Conservation (phyloP, 2,888 invertebrate genomes). For the Emesis furor region DNA sequence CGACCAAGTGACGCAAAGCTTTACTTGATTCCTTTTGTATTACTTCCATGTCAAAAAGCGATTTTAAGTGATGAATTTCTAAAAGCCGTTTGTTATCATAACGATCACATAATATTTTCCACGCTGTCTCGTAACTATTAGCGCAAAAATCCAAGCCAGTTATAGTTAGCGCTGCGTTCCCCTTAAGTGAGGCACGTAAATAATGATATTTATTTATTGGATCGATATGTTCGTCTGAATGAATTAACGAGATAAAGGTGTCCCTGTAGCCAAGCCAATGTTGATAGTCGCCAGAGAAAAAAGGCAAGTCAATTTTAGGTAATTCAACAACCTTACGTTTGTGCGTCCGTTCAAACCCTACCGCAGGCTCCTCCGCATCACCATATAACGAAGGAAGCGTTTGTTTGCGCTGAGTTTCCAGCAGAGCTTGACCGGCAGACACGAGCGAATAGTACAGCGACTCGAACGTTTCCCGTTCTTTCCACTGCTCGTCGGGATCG, state of each 20-base stretch:
- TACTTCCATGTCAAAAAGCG: constrained; percentile 64
- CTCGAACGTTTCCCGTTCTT: constrained; percentile 5
- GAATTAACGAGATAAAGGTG: constrained; percentile 2
- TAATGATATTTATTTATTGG: constrained; percentile 35
- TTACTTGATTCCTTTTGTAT: constrained; percentile 57
- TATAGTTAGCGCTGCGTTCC: constrained; percentile 45
- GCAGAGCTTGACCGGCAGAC: neutral
- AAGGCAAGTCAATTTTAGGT: constrained; percentile 4
- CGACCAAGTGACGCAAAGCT: constrained; percentile 54
- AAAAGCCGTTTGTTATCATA: constrained; percentile 63
- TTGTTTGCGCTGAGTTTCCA: constrained; percentile 2
- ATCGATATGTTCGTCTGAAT: neutral
- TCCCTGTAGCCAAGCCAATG: constrained; percentile 19
- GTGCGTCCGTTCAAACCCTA: neutral
- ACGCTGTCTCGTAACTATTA: constrained; percentile 51
- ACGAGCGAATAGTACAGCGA: constrained; percentile 16
- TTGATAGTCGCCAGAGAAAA: neutral
- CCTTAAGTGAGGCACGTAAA: constrained; percentile 31
- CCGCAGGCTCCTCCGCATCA: neutral
- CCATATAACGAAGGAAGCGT: neutral
- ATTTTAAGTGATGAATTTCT: constrained; percentile 67
- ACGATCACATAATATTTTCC: constrained; percentile 39
- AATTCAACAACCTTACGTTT: constrained; percentile 2
- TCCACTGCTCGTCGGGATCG: neutral
- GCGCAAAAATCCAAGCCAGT: constrained; percentile 60